Evolutionary conservation across 2,797 vertebrate genomes (phyloP).

Genomic region (Manis crassicaudata): DNA sequence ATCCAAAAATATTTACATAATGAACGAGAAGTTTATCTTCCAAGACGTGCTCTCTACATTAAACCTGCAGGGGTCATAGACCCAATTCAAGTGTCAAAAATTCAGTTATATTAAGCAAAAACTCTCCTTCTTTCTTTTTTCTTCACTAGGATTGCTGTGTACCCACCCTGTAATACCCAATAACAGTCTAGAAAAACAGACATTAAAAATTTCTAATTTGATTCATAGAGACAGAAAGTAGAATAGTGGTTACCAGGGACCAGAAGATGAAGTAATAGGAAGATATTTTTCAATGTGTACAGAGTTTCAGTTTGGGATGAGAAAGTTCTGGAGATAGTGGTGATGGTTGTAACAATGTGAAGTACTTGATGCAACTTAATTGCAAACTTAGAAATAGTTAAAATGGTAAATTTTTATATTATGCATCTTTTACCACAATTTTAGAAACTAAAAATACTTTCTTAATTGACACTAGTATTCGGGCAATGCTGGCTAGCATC

Average conservation of each 20-base stretch:
- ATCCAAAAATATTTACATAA: slow-evolving; percentile 67
- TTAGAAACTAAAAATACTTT: neutral
- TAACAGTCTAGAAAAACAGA: neutral
- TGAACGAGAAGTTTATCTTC: slow-evolving; percentile 46
- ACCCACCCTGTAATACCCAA: neutral
- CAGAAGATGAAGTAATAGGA: neutral
- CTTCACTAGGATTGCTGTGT: neutral
- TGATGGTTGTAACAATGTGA: neutral
- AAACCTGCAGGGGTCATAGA: neutral
- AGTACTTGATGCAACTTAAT: neutral
- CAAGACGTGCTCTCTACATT: slow-evolving; percentile 43
- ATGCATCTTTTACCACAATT: neutral
- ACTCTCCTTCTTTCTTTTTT: neutral
- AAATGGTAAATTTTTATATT: neutral
- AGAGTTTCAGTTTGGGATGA: neutral
- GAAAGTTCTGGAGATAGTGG: neutral
- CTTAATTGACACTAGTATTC: neutral
- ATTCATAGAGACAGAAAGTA: neutral
- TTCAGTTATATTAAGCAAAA: neutral
- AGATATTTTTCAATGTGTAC: neutral
- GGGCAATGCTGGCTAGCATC: neutral
- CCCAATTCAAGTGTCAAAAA: neutral
- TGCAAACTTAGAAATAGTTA: neutral
- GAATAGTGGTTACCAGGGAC: neutral
- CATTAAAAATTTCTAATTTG: neutral